Evolutionary conservation across 2,888 invertebrate species (phyloP).

Genomic region (Ypsolopha scabrella): DNA sequence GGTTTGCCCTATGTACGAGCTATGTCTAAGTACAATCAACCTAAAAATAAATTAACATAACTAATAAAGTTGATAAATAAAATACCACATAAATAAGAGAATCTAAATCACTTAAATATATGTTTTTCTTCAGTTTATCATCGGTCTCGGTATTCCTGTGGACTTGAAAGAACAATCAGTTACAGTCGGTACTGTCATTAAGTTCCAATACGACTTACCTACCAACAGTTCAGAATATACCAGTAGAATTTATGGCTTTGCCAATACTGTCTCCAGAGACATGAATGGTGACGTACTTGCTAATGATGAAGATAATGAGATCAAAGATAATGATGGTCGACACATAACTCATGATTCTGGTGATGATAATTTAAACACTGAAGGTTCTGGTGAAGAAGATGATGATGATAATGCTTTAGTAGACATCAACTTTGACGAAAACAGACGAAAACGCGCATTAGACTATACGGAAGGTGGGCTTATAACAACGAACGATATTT

Average conservation of each 20-base stretch:
- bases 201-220: constrained; percentile 76
- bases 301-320: constrained; percentile 12
- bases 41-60: too few relatives aligned
- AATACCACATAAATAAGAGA: too few relatives aligned
- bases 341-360: background rate
- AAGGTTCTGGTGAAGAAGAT: constrained; percentile 18
- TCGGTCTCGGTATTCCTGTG: constrained; percentile 76
- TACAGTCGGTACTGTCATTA: constrained; percentile 74
- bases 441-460: constrained; percentile 38
- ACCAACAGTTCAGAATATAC: constrained; percentile 73
- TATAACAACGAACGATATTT: constrained; percentile 20
- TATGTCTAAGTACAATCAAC: too few relatives aligned
- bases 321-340: background rate
- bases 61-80: too few relatives aligned
- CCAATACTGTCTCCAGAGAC: constrained; percentile 48
- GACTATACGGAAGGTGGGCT: constrained; percentile 46
- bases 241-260: constrained; percentile 57
- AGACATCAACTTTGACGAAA: constrained; percentile 48
- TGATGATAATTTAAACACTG: background rate
- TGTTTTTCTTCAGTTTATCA: constrained; percentile 72
- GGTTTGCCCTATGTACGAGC: too few relatives aligned
- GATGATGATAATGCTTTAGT: constrained; percentile 43
- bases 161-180: constrained; percentile 73
- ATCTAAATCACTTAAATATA: too few relatives aligned
- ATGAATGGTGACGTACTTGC: constrained; percentile 29